Base-by-base conservation (phyloP, 1,140 invertebrate genomes). In the Lepidostoma basale region DNA sequence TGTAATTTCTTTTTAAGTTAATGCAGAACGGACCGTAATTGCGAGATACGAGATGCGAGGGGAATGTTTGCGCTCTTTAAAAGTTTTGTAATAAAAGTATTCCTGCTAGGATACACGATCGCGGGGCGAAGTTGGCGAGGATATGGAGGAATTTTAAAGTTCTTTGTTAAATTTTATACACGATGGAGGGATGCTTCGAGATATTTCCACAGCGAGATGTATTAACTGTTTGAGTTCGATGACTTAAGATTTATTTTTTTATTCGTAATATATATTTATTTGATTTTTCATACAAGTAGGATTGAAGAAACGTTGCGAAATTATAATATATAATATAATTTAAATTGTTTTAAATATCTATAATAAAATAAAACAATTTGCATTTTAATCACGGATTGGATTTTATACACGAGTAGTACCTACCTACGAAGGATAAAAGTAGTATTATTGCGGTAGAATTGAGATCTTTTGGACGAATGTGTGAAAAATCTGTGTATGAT, bases 1-100 rank as follows among this genome's bases (percentile, higher is more conserved):
- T 23, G 45, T 49, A 49, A 49, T 49, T 49, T 49, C 22, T 49
- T 49, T 49, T 49, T 49, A 26, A 49, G 45, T 49, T 49, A 25
- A 12, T 49, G 45, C 18, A 49, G 45, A 49, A 8, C 9, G 18
- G 45, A 23, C 5, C 45, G 12, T 49, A 49, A 49, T 49, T 49
- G 45, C 45, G 23, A 49, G 23, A 8, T 18, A 18, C n/a, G 23
- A 49, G 22, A 12, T 25, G 23, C 45, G 22, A n/a, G n/a, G n/a
- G n/a, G 18, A 20, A 20, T 25, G 45, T 25, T 12, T n/a, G 22
- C n/a, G 22, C 20, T 23, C 25, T 49, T 20, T 23, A 20, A 49
- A 49, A 49, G 45, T 49, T 49, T 49, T 25, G n/a, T 49, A 26
- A 49, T 10, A 49, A 49, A 49, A 49, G 25, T 49, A 12, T 49